A percentile compares a stretch with the other conserved stretches of the same genome.
Evolutionary conservation across 1,140 invertebrate genomes (phyloP).

Genomic region (Drosophila tristis): DNA sequence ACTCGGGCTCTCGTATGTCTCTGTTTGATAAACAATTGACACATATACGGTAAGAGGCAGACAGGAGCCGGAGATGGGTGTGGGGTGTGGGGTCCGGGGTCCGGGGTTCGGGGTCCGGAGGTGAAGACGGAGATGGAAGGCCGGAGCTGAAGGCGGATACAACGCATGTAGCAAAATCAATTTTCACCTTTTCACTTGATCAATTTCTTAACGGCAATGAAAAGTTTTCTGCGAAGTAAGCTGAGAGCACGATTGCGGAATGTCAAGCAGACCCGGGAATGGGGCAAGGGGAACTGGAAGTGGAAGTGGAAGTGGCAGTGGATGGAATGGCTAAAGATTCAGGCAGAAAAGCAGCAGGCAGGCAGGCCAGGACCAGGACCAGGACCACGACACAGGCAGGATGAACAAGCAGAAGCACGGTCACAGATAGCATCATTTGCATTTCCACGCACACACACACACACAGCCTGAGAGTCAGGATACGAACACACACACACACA

Average conservation of each 20-base stretch:
- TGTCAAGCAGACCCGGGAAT: constrained; percentile 56
- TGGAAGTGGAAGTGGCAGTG: neutral
- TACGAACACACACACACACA: constrained; percentile 38
- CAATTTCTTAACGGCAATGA: constrained; percentile 82
- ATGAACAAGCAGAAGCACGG: constrained; percentile 11
- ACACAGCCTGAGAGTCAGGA: neutral
- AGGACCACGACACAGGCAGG: constrained; percentile 6
- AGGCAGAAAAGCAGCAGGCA: no score
- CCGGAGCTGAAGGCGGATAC: constrained; percentile 11
- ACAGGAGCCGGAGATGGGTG: neutral
- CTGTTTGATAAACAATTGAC: constrained; percentile 77
- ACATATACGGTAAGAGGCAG: constrained; percentile 36
- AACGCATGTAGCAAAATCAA: constrained; percentile 80
- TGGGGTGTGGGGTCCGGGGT: no score
- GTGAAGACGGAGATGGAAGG: neutral
- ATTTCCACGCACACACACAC: constrained; percentile 50
- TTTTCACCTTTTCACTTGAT: constrained; percentile 82
- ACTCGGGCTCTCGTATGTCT: constrained; percentile 45
- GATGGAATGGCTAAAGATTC: neutral
- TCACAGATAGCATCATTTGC: constrained; percentile 80
- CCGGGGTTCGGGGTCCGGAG: neutral
- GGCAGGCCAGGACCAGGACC: neutral
- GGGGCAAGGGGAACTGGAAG: neutral
- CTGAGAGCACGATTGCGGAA: constrained; percentile 59
- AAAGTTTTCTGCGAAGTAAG: constrained; percentile 68